Conservation (phyloP, 2,113 vertebrate species). For the Pterophyllum scalare region DNA sequence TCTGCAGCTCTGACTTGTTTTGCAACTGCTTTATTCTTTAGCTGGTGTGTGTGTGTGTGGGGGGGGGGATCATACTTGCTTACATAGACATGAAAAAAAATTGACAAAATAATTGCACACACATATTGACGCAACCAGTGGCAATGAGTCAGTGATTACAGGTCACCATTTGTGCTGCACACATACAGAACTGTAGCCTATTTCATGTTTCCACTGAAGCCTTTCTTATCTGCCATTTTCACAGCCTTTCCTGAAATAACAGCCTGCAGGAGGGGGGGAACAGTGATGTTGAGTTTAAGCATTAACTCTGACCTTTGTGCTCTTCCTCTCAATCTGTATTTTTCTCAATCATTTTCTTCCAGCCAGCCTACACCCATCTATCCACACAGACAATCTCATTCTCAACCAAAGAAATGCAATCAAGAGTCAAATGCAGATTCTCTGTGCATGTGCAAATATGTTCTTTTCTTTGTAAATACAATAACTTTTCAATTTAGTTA, state of each 20-base stretch:
- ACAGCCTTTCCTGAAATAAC: conserved; percentile 38
- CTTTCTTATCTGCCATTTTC: conserved; percentile 30
- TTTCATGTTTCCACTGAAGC: conserved; percentile 42
- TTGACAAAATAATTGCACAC: background rate
- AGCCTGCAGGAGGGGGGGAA: background rate
- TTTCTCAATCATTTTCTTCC: conserved; percentile 21
- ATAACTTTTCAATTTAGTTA: background rate
- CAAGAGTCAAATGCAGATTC: background rate
- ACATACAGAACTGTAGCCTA: conserved; percentile 7
- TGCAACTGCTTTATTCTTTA: background rate
- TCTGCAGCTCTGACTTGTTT: background rate
- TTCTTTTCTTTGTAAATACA: background rate
- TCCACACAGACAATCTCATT: conserved; percentile 24
- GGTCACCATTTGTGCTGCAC: background rate
- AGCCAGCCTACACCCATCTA: background rate
- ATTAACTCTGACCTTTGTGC: conserved; percentile 58
- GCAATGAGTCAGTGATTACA: background rate
- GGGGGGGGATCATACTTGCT: background rate
- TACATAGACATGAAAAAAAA: background rate
- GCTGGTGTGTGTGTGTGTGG: no score
- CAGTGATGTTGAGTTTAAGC: conserved; percentile 29
- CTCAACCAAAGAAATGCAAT: background rate
- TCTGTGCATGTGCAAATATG: no score
- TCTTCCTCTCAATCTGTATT: conserved; percentile 43
- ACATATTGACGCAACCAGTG: background rate